Conservation (phyloP, 1,140 invertebrate genomes). For the Drosophila lowei region DNA sequence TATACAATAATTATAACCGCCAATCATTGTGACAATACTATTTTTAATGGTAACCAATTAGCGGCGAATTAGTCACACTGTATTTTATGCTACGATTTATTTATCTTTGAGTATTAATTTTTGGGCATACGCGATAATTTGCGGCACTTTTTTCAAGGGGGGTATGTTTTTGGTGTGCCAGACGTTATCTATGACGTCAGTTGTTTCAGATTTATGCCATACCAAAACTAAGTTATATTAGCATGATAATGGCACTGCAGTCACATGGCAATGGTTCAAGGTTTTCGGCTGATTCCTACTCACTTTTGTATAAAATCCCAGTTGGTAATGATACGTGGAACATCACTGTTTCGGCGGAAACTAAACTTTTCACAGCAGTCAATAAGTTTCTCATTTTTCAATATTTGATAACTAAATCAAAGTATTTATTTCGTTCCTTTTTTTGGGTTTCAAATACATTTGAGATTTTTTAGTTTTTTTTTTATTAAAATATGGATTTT, state of each 20-base stretch:
- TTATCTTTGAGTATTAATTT: slow-evolving; percentile 16
- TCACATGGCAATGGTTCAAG: slow-evolving; percentile 7
- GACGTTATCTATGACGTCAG: slow-evolving; percentile 5
- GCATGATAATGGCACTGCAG: slow-evolving; percentile 25
- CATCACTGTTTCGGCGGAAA: background rate
- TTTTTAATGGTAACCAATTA: slow-evolving; percentile 38
- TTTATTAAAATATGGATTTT: slow-evolving; percentile 69
- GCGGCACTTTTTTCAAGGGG: slow-evolving; percentile 1
- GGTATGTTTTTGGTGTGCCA: slow-evolving; percentile 3
- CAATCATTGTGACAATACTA: slow-evolving; percentile 22
- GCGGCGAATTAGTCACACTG: slow-evolving; percentile 68
- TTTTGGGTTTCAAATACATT: slow-evolving; percentile 18
- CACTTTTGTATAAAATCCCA: slow-evolving; percentile 54
- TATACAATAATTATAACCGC: slow-evolving; percentile 29
- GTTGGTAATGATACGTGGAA: slow-evolving; percentile 26
- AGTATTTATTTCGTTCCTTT: slow-evolving; percentile 5
- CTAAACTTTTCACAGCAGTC: slow-evolving; percentile 1
- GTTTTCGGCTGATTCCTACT: slow-evolving; percentile 26
- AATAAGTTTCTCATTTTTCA: slow-evolving; percentile 41
- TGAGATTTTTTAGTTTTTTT: slow-evolving; percentile 1
- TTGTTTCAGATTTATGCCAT: background rate
- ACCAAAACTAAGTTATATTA: slow-evolving; percentile 12
- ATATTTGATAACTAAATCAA: slow-evolving; percentile 24
- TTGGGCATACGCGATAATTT: slow-evolving; percentile 33
- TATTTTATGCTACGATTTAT: slow-evolving; percentile 36